Evolutionary conservation across 1,140 invertebrate species (phyloP).

Genomic region (Plectrocnemia conspersa): DNA sequence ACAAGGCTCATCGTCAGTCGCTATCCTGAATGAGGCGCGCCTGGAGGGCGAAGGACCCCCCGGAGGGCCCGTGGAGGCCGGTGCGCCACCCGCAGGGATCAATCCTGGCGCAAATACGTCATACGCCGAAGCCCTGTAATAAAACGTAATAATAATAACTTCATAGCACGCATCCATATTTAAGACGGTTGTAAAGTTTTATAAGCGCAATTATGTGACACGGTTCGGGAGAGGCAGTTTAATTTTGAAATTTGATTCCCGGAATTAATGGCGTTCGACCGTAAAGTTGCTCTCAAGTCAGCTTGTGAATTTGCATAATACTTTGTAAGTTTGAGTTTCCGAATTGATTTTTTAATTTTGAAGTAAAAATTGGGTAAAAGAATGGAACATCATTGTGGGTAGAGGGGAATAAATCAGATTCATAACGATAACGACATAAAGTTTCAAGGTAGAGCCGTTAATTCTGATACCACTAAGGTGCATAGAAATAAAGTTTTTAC

Average conservation of each 20-base stretch:
- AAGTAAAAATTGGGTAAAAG: too few species aligned
- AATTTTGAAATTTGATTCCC: neutral
- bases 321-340: too few species aligned
- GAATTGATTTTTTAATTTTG: too few species aligned
- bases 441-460: too few species aligned
- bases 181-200: neutral
- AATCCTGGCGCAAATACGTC: slow-evolving; percentile 62
- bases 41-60: slow-evolving; percentile 46
- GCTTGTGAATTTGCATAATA: too few species aligned
- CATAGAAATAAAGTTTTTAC: too few species aligned
- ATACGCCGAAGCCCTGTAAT: slow-evolving; percentile 68
- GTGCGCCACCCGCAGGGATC: slow-evolving; percentile 39
- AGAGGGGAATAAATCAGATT: too few species aligned
- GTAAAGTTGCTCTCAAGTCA: neutral
- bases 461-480: too few species aligned
- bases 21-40: slow-evolving; percentile 64
- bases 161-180: neutral
- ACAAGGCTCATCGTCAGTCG: slow-evolving; percentile 49
- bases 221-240: neutral
- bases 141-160: neutral
- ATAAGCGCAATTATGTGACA: neutral
- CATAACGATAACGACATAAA: too few species aligned
- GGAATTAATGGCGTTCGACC: neutral
- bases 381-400: too few species aligned
- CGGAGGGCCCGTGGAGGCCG: slow-evolving; percentile 40